Conservation (phyloP, 2,888 invertebrate genomes). For the Leucophora obtusa region DNA sequence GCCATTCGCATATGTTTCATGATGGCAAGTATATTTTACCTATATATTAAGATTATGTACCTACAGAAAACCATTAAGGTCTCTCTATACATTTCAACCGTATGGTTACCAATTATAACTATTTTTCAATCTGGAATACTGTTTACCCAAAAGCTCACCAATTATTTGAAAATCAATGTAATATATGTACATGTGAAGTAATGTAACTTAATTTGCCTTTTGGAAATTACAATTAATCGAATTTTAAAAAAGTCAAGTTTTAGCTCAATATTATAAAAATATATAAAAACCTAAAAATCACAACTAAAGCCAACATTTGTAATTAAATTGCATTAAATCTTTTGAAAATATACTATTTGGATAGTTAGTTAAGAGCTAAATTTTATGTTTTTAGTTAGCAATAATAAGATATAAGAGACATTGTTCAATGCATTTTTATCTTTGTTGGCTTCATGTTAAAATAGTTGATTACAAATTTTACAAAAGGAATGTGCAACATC, state of each 20-base stretch:
- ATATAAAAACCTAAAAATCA: slow-evolving; percentile 8
- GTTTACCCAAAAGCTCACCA: background rate
- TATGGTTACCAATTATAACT: no score
- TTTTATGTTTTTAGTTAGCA: background rate
- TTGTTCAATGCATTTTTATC: background rate
- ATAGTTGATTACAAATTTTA: background rate
- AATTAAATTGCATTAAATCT: background rate
- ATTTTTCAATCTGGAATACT: slow-evolving; percentile 27
- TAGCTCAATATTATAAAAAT: background rate
- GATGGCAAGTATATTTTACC: no score
- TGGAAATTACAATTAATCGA: slow-evolving; percentile 44
- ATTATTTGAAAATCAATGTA: background rate
- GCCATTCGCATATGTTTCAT: no score
- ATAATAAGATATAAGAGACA: background rate
- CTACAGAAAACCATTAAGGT: no score
- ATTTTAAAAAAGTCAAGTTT: background rate
- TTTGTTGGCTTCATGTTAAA: slow-evolving; percentile 18
- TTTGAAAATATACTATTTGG: slow-evolving; percentile 16
- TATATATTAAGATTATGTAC: no score
- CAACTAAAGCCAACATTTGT: slow-evolving; percentile 16
- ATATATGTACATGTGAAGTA: slow-evolving; percentile 17
- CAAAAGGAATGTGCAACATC: slow-evolving; percentile 17
- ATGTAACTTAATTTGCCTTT: slow-evolving; percentile 58
- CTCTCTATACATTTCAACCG: no score
- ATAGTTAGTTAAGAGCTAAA: background rate